Evolutionary conservation across 2,113 vertebrate genomes (phyloP).

Genomic region (Nannospalax galili): DNA sequence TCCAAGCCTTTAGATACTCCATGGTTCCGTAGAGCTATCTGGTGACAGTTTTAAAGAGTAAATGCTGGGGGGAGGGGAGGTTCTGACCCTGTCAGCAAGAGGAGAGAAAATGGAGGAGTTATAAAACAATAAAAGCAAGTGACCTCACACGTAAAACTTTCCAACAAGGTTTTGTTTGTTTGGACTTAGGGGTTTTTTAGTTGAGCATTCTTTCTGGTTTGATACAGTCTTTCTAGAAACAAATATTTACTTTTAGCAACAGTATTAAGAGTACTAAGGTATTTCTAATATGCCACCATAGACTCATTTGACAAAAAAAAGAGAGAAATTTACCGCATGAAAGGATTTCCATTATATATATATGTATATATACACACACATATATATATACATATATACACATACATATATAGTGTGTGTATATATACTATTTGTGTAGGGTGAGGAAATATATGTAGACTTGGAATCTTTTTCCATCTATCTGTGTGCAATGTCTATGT

Average conservation of each 20-base stretch:
- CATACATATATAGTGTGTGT: too few species aligned
- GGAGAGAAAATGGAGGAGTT: conserved; percentile 40
- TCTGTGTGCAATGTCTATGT: neutral
- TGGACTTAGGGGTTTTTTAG: neutral
- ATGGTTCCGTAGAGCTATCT: neutral
- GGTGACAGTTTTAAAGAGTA: neutral
- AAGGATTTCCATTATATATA: conserved; percentile 48
- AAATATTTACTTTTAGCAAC: neutral
- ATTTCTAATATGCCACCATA: neutral
- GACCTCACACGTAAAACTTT: conserved; percentile 8
- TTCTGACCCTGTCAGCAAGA: conserved; percentile 3
- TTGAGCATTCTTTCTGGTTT: conserved; percentile 32
- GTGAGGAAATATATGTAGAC: neutral
- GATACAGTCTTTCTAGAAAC: conserved; percentile 45
- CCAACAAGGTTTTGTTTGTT: conserved; percentile 36
- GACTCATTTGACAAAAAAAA: neutral
- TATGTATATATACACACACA: neutral
- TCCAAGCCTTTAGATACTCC: neutral
- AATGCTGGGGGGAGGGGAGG: neutral
- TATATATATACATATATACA: too few species aligned
- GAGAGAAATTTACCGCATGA: neutral
- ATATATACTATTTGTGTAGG: neutral
- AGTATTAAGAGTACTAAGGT: conserved; percentile 7
- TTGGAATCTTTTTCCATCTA: neutral
- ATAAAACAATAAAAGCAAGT: neutral